phyloP scores from a whole-genome alignment of 2,888 invertebrate species.

The Petrolisthes cinctipes region DNA sequence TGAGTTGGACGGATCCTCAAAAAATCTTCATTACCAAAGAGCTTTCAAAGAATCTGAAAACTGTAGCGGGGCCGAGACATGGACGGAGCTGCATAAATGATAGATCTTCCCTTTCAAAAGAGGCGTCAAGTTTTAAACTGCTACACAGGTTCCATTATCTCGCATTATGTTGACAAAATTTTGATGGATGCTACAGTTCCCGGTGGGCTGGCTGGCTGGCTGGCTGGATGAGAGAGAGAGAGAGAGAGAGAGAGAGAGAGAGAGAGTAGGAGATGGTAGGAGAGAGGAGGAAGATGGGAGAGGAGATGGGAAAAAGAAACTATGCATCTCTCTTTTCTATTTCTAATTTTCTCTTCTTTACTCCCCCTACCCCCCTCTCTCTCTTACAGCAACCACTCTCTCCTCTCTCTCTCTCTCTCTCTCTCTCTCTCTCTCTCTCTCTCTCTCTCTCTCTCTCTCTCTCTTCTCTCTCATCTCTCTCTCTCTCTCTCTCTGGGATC shows the following conservation, averaged over 20 bases:
- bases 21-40: conserved; percentile 50
- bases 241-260: not conserved
- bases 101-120: conserved; percentile 44
- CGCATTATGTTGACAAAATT: conserved; percentile 59
- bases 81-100: conserved; percentile 49
- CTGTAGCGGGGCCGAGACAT: conserved; percentile 36
- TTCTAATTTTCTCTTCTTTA: no score
- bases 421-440: no score
- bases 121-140: conserved; percentile 58
- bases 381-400: no score
- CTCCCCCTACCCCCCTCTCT: no score
- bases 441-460: no score
- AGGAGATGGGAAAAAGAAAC: no score
- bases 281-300: not conserved
- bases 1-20: conserved; percentile 32
- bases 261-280: not conserved
- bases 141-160: conserved; percentile 57
- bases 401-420: no score
- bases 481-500: no score
- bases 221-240: not conserved
- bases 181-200: conserved; percentile 59
- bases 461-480: no score
- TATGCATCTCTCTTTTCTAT: no score
- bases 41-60: conserved; percentile 47
- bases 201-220: conserved; percentile 21